Percentiles rank a stretch among this genome's conserved stretches.
These are phyloP conservation scores for Liasis olivaceus DNA, from an alignment of 2,797 vertebrate genomes.

Conservation along the genomic window DNA sequence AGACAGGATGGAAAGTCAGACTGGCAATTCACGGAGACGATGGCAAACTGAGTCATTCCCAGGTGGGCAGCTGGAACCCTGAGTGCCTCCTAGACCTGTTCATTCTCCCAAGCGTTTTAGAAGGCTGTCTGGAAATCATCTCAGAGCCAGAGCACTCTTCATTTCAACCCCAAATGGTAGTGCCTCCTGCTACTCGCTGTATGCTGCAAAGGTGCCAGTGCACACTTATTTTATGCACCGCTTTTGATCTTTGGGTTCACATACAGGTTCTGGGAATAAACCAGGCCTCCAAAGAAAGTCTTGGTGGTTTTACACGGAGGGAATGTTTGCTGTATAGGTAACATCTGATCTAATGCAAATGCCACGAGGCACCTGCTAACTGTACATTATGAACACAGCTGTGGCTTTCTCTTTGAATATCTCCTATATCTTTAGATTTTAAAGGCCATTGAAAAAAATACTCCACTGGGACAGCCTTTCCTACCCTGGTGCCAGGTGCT, in stretches of 20 bases:
- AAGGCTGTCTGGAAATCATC: not conserved
- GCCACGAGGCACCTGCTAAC: too few relatives aligned
- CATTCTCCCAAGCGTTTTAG: not conserved
- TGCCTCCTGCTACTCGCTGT: not conserved
- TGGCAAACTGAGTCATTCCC: fast-evolving
- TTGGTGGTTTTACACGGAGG: not conserved
- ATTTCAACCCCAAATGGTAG: not conserved
- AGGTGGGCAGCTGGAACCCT: not conserved
- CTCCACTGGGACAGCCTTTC: not conserved
- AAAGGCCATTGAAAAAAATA: not conserved
- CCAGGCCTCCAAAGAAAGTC: not conserved
- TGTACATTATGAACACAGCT: not conserved
- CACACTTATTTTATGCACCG: not conserved
- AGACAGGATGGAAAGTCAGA: not conserved
- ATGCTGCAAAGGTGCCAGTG: not conserved
- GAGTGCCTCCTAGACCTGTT: not conserved
- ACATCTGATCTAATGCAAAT: not conserved
- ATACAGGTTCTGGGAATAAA: not conserved
- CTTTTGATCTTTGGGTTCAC: not conserved
- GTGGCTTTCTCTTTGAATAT: not conserved
- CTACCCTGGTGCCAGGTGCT: not conserved
- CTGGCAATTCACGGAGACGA: fast-evolving
- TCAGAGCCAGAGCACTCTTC: not conserved
- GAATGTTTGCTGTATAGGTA: not conserved
- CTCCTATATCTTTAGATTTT: not conserved